These are phyloP conservation scores for Neolamprologus tretocephalus DNA, from an alignment of 2,113 vertebrate species.

Conservation along the genomic window DNA sequence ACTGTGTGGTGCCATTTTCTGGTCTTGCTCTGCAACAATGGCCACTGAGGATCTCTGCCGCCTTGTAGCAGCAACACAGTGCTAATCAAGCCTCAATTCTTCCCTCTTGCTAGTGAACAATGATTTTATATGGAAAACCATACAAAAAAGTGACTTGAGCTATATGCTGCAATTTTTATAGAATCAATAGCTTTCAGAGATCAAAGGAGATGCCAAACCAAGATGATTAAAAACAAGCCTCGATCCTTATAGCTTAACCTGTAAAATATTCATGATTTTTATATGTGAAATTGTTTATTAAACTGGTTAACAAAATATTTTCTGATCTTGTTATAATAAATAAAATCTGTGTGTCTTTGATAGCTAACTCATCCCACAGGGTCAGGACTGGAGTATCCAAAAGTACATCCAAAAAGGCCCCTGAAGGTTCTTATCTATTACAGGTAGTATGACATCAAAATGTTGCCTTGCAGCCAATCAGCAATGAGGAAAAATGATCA, in stretches of 20 bases:
- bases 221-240: background rate
- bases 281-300: background rate
- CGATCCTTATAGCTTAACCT: background rate
- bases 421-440: background rate
- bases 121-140: background rate
- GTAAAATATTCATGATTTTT: background rate
- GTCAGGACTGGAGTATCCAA: background rate
- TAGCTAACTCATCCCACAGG: background rate
- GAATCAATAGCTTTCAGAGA: background rate
- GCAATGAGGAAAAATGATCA: fast-evolving
- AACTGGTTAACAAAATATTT: background rate
- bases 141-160: background rate
- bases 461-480: fast-evolving
- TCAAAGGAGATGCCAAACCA: background rate
- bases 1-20: background rate
- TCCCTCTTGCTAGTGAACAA: background rate
- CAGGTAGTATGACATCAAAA: background rate
- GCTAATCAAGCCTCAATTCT: background rate
- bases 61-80: background rate
- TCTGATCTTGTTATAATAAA: background rate
- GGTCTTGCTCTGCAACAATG: background rate
- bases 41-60: background rate
- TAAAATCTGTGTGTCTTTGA: background rate
- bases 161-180: background rate
- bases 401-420: background rate